Evolutionary conservation across 1,140 invertebrate genomes (phyloP), one percentile per base, ranked within the genome.

Genomic region (Campoletis sonorensis): DNA sequence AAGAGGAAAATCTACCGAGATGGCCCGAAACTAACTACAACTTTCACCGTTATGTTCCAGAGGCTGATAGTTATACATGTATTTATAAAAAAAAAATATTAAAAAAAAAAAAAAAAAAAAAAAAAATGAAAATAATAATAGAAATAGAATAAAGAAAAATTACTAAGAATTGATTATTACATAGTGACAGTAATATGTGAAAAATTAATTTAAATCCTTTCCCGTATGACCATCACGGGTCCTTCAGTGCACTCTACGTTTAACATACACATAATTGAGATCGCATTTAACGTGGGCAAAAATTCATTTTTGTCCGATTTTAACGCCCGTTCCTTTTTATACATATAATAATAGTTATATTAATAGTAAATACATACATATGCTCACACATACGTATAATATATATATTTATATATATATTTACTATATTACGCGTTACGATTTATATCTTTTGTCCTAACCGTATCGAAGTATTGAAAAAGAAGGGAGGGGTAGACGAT

Each of bases 251-350:
- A 58, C 40, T n/a, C 4, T 58, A 10, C 54, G 54, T 4, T 58
- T 58, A 58, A 58, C 11, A 58, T 58, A 58, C 54, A 58, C 54
- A 58, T 58, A 72, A 80, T 54, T 80, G 79, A 80, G 79, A 80
- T 80, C 79, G 79, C 30, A 72, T 45, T 21, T 21, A 79, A 49
- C 37, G 79, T 26, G 67, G 51, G 23, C 23, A 72, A 23, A 72
- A 37, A 16, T 40, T 37, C 1, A 79, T 64, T 30, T 79, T 80
- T 54, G 79, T 23, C 72, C 54, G 49, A 72, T 21, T 45, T 45
- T 13, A 45, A 10, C 40, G 40, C 40, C 40, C 30, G 0, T 71
- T 33, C 26, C 21, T 79, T 45, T 45, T 37, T 21, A 21, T 45
- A 11, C 37, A 73, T 79, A 64, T 37, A 26, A 37, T 51, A 27